A percentile compares a stretch with the other conserved stretches of the same genome.
Evolutionary conservation across 2,797 vertebrate species (phyloP).

Genomic region (Pangasius sanitwongsei): DNA sequence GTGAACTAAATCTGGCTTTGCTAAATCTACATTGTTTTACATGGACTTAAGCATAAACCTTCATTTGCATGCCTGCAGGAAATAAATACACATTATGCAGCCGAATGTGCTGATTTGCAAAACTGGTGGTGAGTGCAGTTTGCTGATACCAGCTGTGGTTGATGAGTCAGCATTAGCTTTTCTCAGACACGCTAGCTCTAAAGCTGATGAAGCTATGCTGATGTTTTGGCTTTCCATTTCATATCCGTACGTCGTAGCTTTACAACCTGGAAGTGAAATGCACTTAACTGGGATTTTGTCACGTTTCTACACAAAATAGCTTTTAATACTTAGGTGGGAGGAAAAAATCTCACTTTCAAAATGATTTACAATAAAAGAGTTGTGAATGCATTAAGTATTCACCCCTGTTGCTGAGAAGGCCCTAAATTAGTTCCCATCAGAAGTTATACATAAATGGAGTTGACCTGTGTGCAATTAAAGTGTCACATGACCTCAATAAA

Average conservation of each 20-base stretch:
- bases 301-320: neutral
- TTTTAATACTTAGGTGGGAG: neutral
- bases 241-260: neutral
- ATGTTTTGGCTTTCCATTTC: neutral
- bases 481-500: neutral
- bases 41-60: neutral
- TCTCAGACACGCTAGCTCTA: neutral
- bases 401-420: neutral
- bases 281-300: too few species aligned
- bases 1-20: neutral
- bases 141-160: slow-evolving; percentile 19
- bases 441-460: neutral
- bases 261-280: neutral
- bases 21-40: neutral
- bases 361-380: neutral
- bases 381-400: neutral
- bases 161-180: slow-evolving; percentile 12
- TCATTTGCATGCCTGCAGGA: neutral
- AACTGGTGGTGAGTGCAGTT: neutral
- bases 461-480: neutral
- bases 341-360: neutral
- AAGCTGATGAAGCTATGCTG: neutral
- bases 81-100: neutral
- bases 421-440: neutral
- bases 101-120: neutral